Base-by-base conservation (phyloP, 2,797 vertebrate species). In the Strix occidentalis region DNA sequence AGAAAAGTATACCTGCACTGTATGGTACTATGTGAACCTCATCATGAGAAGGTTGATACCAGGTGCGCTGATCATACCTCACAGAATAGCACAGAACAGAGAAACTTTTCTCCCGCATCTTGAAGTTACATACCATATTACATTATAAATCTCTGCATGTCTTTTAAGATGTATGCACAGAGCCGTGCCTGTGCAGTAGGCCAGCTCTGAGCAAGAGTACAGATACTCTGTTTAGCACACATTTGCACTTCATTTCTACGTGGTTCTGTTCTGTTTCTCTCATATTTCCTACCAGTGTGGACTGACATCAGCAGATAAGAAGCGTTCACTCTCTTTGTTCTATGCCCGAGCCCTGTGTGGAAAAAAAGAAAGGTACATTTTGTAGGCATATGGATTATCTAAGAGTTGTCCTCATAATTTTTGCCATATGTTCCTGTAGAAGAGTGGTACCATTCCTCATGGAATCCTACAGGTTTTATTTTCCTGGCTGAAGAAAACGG, bases 81-180 rank as follows among this genome's bases (percentile, higher is more conserved):
- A 14, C 4, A 14, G 21, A 64, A 25, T 15, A 66, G 61, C 33
- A 20, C 15, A 45, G 51, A 76, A 58, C 6, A 74, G n/a, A 45
- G 39, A n/a, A 82, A 16, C 7, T 29, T 43, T 35, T 63, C 23
- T 50, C 21, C 19, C 81, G 2, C 10, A 18, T 1, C 24, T 48
- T 51, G 28, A n/a, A 50, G 26, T 57, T 60, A 5, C 6, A 1
- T 39, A 11, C 20, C 8, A 9, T 2, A 0, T 21, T 60, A 14
- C 16, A 0, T 43, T 84, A 1, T 31, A n/a, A 48, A 70, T 82
- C 14, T 57, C 20, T 65, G 14, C 2, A 0, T 18, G 23, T 43
- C 50, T 61, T 24, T 24, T 14, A 29, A 56, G 26, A 1, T 45
- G 9, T 9, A 2, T 19, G 20, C 35, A 9, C 43, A 51, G 82